phyloP scores from a whole-genome alignment of 1,140 invertebrate genomes.

The Zophobas morio region DNA sequence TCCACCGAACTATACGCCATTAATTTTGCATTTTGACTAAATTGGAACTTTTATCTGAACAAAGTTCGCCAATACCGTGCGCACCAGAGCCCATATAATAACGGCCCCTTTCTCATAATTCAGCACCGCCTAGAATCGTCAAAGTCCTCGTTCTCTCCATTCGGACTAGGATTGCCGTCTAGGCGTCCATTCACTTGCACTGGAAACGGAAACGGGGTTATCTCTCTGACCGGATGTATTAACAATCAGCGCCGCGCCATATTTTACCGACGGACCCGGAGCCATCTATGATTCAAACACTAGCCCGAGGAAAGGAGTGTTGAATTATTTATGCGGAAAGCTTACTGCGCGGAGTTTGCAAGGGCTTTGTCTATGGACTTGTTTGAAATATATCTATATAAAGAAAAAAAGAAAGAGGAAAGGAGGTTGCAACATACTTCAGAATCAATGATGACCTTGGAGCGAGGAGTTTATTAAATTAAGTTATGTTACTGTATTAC shows the following conservation, averaged over 20 bases:
- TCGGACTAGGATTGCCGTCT: neutral
- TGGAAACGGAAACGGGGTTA: conserved; percentile 17
- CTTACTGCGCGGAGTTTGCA: conserved; percentile 9
- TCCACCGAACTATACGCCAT: neutral
- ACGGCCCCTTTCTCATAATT: conserved; percentile 3
- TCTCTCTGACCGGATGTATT: conserved; percentile 32
- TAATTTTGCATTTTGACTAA: neutral
- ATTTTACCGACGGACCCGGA: conserved; percentile 28
- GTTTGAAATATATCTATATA: no score
- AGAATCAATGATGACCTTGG: no score
- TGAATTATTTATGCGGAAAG: conserved; percentile 34
- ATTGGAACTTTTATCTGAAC: neutral
- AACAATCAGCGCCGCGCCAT: conserved; percentile 26
- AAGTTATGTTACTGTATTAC: no score
- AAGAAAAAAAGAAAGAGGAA: no score
- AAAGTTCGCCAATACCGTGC: neutral
- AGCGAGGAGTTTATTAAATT: no score
- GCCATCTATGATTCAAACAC: conserved; percentile 41
- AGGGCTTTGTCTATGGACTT: neutral
- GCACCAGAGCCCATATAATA: conserved; percentile 5
- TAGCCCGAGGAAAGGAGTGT: conserved; percentile 26
- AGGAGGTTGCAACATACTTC: no score
- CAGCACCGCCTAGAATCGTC: neutral
- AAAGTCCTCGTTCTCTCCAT: conserved; percentile 7
- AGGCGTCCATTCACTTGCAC: neutral